Evolutionary conservation across 1,140 invertebrate genomes (phyloP).

Genomic region (Zaprionus gabonicus): DNA sequence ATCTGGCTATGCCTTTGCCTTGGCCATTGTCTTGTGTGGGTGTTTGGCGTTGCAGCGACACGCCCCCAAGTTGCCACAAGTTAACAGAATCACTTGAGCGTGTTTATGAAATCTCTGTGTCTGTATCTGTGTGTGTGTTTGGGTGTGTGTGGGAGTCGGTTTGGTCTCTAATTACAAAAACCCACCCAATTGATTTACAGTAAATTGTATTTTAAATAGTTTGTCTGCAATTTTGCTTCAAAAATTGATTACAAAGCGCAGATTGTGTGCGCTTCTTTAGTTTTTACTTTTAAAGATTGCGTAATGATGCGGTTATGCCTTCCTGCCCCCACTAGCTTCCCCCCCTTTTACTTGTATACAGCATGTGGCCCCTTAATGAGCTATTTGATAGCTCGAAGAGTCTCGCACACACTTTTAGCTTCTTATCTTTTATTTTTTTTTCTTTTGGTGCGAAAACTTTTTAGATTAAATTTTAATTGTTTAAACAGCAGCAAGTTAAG

Average conservation of each 20-base stretch:
- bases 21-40: constrained; percentile 13
- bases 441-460: constrained; percentile 59
- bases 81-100: constrained; percentile 76
- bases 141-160: constrained; percentile 23
- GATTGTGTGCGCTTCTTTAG: constrained; percentile 14
- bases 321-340: neutral
- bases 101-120: constrained; percentile 68
- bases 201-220: constrained; percentile 82
- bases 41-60: constrained; percentile 33
- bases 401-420: constrained; percentile 14
- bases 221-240: constrained; percentile 49
- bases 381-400: constrained; percentile 40
- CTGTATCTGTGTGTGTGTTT: constrained; percentile 34
- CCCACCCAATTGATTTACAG: constrained; percentile 69
- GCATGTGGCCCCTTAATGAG: constrained; percentile 75
- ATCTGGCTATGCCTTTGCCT: constrained; percentile 11
- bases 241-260: constrained; percentile 41
- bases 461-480: constrained; percentile 78
- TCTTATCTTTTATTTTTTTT: constrained; percentile 19
- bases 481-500: constrained; percentile 59
- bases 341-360: constrained; percentile 26
- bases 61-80: constrained; percentile 42
- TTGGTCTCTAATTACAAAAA: constrained; percentile 73
- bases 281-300: constrained; percentile 51
- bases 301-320: constrained; percentile 58